Evolutionary conservation across 2,113 vertebrate genomes (phyloP).

Genomic region (Lophotis ruficrista): DNA sequence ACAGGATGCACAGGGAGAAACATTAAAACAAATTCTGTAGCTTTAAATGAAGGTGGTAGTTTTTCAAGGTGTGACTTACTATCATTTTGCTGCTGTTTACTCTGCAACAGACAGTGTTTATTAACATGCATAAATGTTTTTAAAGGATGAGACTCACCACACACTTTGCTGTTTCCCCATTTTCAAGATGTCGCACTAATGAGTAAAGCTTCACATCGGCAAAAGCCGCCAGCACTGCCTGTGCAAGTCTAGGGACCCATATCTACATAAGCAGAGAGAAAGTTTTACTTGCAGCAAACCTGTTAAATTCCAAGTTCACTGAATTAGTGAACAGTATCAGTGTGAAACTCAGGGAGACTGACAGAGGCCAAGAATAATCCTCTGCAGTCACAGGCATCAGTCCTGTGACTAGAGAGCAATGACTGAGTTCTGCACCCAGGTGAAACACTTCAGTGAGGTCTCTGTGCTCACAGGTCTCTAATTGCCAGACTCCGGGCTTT

Average conservation of each 20-base stretch:
- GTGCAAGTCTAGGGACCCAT: conserved; percentile 87
- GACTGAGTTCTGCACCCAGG: background rate
- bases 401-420: background rate
- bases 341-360: background rate
- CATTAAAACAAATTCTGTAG: background rate
- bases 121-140: background rate
- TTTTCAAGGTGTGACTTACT: background rate
- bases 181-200: conserved; percentile 80
- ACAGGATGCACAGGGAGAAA: background rate
- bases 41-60: background rate
- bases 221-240: conserved; percentile 85
- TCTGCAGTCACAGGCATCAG: background rate
- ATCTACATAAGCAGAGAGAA: conserved; percentile 75
- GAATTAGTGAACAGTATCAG: background rate
- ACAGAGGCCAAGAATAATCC: background rate
- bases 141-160: conserved; percentile 79
- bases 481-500: background rate
- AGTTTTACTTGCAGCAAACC: background rate
- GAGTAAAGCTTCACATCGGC: conserved; percentile 89
- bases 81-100: background rate
- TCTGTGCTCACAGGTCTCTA: background rate
- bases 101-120: background rate
- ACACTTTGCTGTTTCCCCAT: conserved; percentile 79
- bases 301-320: background rate
- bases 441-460: too few relatives aligned